A percentile compares a stretch with the other conserved stretches of the same genome.
phyloP scores from a whole-genome alignment of 2,113 vertebrate genomes.

The Urocitellus parryii region DNA sequence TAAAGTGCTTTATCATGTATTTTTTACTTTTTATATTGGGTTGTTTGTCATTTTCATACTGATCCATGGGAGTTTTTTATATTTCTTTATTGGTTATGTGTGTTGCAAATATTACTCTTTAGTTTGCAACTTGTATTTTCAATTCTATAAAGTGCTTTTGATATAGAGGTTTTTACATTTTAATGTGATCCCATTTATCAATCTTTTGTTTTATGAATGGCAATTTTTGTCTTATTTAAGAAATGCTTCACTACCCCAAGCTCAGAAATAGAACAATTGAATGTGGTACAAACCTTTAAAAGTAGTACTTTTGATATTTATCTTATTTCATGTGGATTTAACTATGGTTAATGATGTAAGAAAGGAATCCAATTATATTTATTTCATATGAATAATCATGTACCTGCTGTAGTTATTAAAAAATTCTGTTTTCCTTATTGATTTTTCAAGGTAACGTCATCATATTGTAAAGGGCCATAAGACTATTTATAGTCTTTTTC shows the following conservation, averaged over 20 bases:
- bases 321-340: background rate
- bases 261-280: background rate
- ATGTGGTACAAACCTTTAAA: background rate
- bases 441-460: background rate
- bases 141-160: conserved; percentile 44
- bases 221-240: conserved; percentile 2
- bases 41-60: conserved; percentile 38
- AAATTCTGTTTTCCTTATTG: background rate
- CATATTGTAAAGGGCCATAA: background rate
- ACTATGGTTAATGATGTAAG: background rate
- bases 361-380: background rate
- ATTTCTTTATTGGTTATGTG: conserved; percentile 33
- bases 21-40: conserved; percentile 47
- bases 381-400: background rate
- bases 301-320: background rate
- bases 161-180: background rate
- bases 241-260: background rate
- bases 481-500: background rate
- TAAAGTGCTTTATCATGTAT: background rate
- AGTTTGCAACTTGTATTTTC: conserved; percentile 15
- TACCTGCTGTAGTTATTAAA: background rate
- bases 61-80: background rate
- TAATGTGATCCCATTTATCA: conserved; percentile 17
- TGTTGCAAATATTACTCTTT: background rate
- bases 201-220: background rate